Base-by-base conservation (phyloP, 1,140 invertebrate genomes). In the Caenorhabditis inopinata region DNA sequence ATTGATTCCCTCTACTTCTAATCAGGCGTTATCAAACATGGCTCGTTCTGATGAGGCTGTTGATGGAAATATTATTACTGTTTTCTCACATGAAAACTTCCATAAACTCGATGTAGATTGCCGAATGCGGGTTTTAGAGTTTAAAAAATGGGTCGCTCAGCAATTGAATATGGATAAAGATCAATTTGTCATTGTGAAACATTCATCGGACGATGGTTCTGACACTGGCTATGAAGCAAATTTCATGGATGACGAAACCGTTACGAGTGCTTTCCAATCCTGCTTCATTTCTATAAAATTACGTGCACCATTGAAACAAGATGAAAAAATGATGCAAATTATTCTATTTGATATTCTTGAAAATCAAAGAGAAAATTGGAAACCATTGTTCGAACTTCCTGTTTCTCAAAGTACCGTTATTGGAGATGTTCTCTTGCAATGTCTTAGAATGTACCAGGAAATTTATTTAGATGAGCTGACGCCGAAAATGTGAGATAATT, bases 291-390 rank as follows among this genome's bases (percentile, higher is more conserved):
- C 68, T 0, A 53, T 83, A 1, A 83, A 83, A 62, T 48, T 83
- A 6, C 80, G 81, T 7, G 47, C 83, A 21, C 82, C 83, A 9
- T 35, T 83, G 38, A 83, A 79, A 42, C 27, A 45, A 5, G 47
- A 83, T 38, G 82, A 83, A 48, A 83, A 83, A 46, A 48, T 83
- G 48, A 62, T 83, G 7, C 46, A 74, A 21, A 45, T 83, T 4
- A 23, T 68, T 18, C 12, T 73, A 16, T 82, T 83, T 51, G 80
- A 83, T 16, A 46, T 74, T 51, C 21, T 82, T 14, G 82, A 83
- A n/a, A 29, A 18, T 73, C 81, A 79, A 76, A 25, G 51, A 25
- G 80, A 83, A 25, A 83, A 82, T 18, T 82, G 79, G 80, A 77
- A 78, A 48, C 62, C 23, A 16, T 74, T 83, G 2, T 83, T 83